Evolutionary conservation across 2,888 invertebrate species (phyloP).

Genomic region (Lottia gigantea): DNA sequence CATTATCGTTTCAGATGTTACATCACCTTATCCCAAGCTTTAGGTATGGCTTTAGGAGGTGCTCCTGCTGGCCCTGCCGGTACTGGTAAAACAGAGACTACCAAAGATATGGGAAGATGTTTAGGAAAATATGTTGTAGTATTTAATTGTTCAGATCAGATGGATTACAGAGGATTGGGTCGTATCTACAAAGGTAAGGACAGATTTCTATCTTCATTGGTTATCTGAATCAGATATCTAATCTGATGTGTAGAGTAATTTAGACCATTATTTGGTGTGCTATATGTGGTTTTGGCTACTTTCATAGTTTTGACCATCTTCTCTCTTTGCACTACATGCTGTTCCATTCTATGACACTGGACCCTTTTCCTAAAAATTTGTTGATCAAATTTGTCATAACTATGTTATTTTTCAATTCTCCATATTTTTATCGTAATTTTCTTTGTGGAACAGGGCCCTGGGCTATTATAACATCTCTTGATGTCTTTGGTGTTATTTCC

Average conservation of each 20-base stretch:
- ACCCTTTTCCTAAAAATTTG: too few species aligned
- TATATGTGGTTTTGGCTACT: too few species aligned
- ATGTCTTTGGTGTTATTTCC: constrained; percentile 12
- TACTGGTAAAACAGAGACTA: constrained; percentile 98
- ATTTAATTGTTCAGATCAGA: constrained; percentile 98
- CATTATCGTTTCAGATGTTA: constrained; percentile 79
- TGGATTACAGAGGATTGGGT: constrained; percentile 96
- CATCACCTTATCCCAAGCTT: constrained; percentile 93
- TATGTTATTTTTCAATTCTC: too few species aligned
- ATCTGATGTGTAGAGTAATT: too few species aligned
- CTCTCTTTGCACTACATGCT: too few species aligned
- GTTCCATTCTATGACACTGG: too few species aligned
- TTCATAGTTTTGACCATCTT: too few species aligned
- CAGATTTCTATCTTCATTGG: not conserved
- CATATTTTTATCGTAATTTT: too few species aligned
- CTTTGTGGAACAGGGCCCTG: too few species aligned
- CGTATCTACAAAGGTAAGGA: constrained; percentile 87
- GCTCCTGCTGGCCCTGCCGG: constrained; percentile 94
- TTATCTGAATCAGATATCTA: not conserved
- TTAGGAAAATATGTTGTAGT: constrained; percentile 93
- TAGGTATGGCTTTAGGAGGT: constrained; percentile 96
- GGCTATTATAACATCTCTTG: too few species aligned
- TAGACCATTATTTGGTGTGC: too few species aligned
- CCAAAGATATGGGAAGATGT: constrained; percentile 98
- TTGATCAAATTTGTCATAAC: too few species aligned